phyloP scores from a whole-genome alignment of 2,113 vertebrate species.

The Probosciger aterrimus region DNA sequence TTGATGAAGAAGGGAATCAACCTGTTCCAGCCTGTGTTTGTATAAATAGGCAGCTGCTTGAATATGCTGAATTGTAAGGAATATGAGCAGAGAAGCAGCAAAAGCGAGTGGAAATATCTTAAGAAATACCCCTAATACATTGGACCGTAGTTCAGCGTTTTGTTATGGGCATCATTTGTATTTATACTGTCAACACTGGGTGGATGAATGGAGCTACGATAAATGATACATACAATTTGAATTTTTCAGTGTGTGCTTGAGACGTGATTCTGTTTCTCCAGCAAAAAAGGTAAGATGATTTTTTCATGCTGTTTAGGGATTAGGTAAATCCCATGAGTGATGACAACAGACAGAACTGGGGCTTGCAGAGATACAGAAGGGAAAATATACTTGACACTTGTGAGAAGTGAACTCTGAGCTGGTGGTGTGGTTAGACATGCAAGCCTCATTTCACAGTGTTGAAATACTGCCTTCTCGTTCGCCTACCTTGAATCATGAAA shows the following conservation, averaged over 20 bases:
- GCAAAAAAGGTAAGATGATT: neutral
- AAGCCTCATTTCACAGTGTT: neutral
- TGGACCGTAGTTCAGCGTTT: neutral
- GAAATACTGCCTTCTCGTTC: constrained; percentile 40
- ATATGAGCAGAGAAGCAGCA: neutral
- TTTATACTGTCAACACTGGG: neutral
- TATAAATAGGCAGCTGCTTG: constrained; percentile 8
- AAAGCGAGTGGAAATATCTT: neutral
- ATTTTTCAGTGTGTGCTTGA: neutral
- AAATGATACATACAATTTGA: neutral
- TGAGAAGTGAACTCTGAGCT: constrained; percentile 7
- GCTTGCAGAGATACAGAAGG: constrained; percentile 1
- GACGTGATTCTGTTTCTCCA: constrained; percentile 18
- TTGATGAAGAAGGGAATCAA: neutral
- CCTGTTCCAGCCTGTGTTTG: neutral
- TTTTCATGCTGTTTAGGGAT: constrained; percentile 12
- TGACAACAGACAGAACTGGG: constrained; percentile 37
- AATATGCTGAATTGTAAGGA: neutral
- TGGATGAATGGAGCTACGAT: neutral
- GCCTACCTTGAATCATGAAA: constrained; percentile 21
- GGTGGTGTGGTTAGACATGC: neutral
- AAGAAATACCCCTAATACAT: neutral
- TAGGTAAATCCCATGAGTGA: constrained; percentile 53
- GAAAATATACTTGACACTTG: constrained; percentile 25
- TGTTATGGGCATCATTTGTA: neutral